Evolutionary conservation across 2,888 invertebrate genomes (phyloP).

Genomic region (Luffia ferchaultella): DNA sequence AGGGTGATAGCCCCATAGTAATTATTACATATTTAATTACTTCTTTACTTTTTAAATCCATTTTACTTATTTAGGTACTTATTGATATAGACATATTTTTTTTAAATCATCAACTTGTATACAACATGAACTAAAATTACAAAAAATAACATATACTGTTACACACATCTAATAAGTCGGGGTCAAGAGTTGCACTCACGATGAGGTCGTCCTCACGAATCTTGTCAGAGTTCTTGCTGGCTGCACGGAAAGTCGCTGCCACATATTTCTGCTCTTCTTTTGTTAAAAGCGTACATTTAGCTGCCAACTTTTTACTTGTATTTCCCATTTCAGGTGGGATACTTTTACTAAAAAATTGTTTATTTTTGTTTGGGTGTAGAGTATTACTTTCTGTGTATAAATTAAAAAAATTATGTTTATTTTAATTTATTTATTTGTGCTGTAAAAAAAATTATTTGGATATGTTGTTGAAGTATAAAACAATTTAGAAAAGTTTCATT

Average conservation of each 20-base stretch:
- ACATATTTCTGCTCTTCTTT: constrained; percentile 71
- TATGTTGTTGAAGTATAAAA: background rate
- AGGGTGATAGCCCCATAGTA: too few relatives aligned
- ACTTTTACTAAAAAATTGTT: background rate
- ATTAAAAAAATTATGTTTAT: background rate
- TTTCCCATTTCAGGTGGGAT: constrained; percentile 59
- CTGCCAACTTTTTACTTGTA: constrained; percentile 71
- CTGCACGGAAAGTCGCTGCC: constrained; percentile 68
- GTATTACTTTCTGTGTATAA: background rate
- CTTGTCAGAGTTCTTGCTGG: constrained; percentile 70
- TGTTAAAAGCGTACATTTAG: constrained; percentile 70
- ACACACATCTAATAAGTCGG: constrained; percentile 59
- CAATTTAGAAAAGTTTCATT: background rate
- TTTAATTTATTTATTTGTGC: background rate
- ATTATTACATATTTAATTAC: too few relatives aligned
- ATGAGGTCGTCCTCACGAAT: constrained; percentile 73
- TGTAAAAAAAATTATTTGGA: background rate
- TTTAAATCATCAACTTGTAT: too few relatives aligned
- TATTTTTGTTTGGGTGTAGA: background rate
- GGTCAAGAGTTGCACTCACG: constrained; percentile 64
- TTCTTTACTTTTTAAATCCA: too few relatives aligned
- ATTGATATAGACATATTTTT: too few relatives aligned
- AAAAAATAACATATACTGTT: constrained; percentile 13
- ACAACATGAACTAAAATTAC: background rate
- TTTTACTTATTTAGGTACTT: too few relatives aligned